Evolutionary conservation across 2,797 vertebrate species (phyloP).

Genomic region (Silurus aristotelis): DNA sequence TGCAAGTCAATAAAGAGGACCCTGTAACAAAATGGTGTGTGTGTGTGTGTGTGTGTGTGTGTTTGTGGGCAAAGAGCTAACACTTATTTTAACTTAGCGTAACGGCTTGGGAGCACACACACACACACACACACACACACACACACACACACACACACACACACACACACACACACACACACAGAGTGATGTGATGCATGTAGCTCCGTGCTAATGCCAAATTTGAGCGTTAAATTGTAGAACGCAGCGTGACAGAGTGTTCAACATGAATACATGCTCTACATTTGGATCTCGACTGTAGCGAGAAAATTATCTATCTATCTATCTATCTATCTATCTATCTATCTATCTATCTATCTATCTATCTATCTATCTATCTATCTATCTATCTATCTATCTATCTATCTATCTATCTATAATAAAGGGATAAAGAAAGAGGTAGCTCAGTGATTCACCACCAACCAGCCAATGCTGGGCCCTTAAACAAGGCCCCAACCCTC

Average conservation of each 20-base stretch:
- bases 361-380: background rate
- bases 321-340: background rate
- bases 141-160: constrained; percentile 1
- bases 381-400: background rate
- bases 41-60: background rate
- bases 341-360: background rate
- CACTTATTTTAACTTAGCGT: constrained; percentile 1
- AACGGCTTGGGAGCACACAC: background rate
- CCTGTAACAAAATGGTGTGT: constrained; percentile 7
- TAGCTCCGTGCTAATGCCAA: background rate
- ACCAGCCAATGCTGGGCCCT: too few species aligned
- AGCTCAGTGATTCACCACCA: too few species aligned
- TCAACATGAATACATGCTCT: background rate
- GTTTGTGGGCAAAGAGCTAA: background rate
- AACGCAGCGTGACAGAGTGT: background rate
- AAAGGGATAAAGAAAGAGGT: too few species aligned
- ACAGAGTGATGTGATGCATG: background rate
- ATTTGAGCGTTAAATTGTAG: constrained; percentile 11
- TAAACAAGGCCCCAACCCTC: too few species aligned
- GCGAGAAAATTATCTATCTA: background rate
- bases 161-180: constrained; percentile 18
- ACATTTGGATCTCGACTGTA: background rate
- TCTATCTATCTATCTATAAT: background rate
- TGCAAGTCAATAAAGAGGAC: constrained; percentile 36
- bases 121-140: constrained; percentile 20